phyloP scores from a whole-genome alignment of 2,888 invertebrate species.

The Acrocera orbiculus region DNA sequence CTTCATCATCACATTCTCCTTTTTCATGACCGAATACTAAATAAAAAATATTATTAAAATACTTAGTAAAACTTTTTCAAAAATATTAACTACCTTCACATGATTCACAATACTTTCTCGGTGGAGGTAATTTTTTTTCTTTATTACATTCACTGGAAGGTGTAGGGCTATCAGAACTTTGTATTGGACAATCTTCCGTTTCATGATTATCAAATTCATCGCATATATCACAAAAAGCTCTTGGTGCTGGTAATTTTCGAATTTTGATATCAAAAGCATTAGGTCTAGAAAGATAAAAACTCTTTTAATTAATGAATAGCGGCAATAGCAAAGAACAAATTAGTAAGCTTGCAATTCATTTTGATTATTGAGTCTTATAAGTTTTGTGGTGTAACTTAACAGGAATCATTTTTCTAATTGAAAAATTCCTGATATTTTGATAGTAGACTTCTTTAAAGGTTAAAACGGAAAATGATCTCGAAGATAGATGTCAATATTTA shows the following conservation, averaged over 20 bases:
- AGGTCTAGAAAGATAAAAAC: too few relatives aligned
- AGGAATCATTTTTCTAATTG: too few relatives aligned
- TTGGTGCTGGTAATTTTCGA: constrained; percentile 41
- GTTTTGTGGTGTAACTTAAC: too few relatives aligned
- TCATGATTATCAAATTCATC: constrained; percentile 93
- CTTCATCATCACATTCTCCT: constrained; percentile 69
- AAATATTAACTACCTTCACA: constrained; percentile 58
- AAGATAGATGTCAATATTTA: too few relatives aligned
- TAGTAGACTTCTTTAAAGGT: too few relatives aligned
- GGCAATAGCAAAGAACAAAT: too few relatives aligned
- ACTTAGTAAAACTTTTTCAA: background rate
- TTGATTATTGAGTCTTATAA: too few relatives aligned
- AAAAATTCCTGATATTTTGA: too few relatives aligned
- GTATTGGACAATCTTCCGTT: constrained; percentile 90
- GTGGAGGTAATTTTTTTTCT: constrained; percentile 28
- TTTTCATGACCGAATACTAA: constrained; percentile 78
- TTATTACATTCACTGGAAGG: constrained; percentile 13
- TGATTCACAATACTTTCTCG: constrained; percentile 74
- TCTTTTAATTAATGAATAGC: too few relatives aligned
- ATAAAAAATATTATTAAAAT: background rate
- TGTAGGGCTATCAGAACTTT: constrained; percentile 42
- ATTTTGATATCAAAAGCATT: constrained; percentile 30
- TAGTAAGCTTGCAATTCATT: too few relatives aligned
- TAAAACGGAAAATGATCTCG: too few relatives aligned
- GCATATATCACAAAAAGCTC: constrained; percentile 94